Percentiles rank a stretch among this genome's conserved stretches.
Evolutionary conservation across 2,888 invertebrate species (phyloP).

Genomic region (Seira ritae): DNA sequence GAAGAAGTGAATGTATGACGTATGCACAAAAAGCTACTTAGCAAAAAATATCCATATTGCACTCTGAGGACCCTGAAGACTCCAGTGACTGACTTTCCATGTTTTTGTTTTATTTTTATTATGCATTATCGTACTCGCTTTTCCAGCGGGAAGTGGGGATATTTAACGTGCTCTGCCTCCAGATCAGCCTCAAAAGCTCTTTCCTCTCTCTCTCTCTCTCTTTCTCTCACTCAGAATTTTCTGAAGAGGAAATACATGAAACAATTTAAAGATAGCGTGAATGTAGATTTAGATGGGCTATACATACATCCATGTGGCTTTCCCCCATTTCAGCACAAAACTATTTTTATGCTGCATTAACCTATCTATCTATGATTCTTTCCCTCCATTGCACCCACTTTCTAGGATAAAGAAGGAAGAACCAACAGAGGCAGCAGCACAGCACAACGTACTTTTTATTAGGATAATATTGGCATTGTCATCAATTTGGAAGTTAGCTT

Average conservation of each 20-base stretch:
- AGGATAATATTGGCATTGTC: slow-evolving; percentile 43
- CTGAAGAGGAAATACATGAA: background rate
- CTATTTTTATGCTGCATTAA: slow-evolving; percentile 27
- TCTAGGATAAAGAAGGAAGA: background rate
- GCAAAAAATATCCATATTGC: slow-evolving; percentile 39
- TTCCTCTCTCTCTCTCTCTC: background rate
- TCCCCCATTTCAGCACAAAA: background rate
- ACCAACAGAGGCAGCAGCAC: background rate
- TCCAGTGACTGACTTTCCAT: slow-evolving; percentile 24
- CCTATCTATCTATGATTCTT: slow-evolving; percentile 22
- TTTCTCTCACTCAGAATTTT: slow-evolving; percentile 3
- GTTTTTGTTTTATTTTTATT: slow-evolving; percentile 16
- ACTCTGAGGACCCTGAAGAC: slow-evolving; percentile 29
- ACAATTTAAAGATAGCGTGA: background rate
- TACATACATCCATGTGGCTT: background rate
- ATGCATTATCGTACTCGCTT: slow-evolving; percentile 22
- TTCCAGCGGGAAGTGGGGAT: background rate
- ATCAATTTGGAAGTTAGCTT: slow-evolving; percentile 16
- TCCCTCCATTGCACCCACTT: background rate
- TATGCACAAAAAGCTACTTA: slow-evolving; percentile 30
- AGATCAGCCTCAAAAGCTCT: slow-evolving; percentile 7
- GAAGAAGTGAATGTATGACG: background rate
- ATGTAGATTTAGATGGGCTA: background rate
- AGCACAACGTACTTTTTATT: slow-evolving; percentile 4
- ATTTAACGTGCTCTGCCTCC: background rate